Percentiles rank a stretch among this genome's conserved stretches.
phyloP scores from a whole-genome alignment of 2,797 vertebrate species.

The Cryptoblepharus egeriae region DNA sequence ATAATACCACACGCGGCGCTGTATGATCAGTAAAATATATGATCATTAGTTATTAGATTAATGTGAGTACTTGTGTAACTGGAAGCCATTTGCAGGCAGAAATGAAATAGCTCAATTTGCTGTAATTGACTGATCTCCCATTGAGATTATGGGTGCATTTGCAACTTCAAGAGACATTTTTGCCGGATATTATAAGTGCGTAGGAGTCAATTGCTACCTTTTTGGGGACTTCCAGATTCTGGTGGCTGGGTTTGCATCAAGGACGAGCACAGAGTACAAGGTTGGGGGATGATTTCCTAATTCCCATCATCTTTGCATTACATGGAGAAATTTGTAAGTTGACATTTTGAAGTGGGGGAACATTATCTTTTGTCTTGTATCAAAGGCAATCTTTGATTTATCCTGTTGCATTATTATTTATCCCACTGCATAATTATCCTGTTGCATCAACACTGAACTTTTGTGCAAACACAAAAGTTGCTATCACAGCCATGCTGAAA shows the following conservation, averaged over 20 bases:
- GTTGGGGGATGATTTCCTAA: not conserved
- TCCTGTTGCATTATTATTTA: not conserved
- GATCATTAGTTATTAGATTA: conserved; percentile 87
- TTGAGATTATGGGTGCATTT: conserved; percentile 76
- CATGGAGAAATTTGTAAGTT: no score
- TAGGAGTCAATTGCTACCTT: conserved; percentile 37
- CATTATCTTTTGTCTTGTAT: no score
- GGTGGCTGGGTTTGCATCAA: not conserved
- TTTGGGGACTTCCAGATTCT: not conserved
- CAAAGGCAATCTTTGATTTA: not conserved
- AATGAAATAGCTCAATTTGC: conserved; percentile 86
- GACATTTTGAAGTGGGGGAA: no score
- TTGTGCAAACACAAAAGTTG: not conserved
- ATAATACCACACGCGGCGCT: conserved; percentile 79
- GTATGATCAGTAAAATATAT: conserved; percentile 85
- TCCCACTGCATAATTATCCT: not conserved
- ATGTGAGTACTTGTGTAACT: conserved; percentile 83
- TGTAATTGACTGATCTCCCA: conserved; percentile 84
- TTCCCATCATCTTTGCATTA: no score
- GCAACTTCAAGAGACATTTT: conserved; percentile 76
- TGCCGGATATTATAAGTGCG: conserved; percentile 69
- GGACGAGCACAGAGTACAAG: not conserved
- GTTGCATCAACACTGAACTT: not conserved
- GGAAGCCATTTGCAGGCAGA: conserved; percentile 83
- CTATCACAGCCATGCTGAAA: not conserved